Percentiles rank a stretch among this genome's conserved stretches.
Conservation (phyloP, 1,140 invertebrate genomes). For the Pseudomyrmex flavicornis region DNA sequence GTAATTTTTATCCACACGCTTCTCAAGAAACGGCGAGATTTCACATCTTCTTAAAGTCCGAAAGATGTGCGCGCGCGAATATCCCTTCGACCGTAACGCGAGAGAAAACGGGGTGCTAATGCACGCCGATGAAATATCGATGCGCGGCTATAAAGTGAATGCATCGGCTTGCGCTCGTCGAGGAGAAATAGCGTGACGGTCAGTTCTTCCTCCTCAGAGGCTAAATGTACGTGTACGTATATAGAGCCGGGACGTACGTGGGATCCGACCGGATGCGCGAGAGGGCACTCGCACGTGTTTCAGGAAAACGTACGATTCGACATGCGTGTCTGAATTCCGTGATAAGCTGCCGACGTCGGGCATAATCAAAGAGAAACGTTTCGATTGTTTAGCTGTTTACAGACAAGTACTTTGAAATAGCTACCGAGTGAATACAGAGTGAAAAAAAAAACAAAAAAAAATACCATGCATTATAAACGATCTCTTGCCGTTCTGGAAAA, state of each 20-base stretch:
- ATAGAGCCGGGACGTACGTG: conserved; percentile 21
- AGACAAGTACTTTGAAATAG: not conserved
- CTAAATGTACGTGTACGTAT: conserved; percentile 22
- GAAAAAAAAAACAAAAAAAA: no score
- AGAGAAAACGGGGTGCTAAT: conserved; percentile 55
- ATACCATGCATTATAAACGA: no score
- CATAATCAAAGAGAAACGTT: conserved; percentile 36
- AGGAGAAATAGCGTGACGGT: conserved; percentile 48
- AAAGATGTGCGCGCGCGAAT: conserved; percentile 9
- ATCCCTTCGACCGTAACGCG: conserved; percentile 12
- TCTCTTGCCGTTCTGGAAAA: no score
- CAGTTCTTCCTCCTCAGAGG: conserved; percentile 29
- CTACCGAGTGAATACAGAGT: no score
- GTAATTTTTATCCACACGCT: no score
- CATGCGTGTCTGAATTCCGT: conserved; percentile 53
- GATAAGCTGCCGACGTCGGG: conserved; percentile 43
- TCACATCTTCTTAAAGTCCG: conserved; percentile 27
- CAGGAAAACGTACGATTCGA: conserved; percentile 47
- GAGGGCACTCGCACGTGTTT: conserved; percentile 19
- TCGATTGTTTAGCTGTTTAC: conserved; percentile 26
- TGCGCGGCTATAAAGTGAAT: conserved; percentile 62
- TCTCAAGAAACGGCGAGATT: not conserved
- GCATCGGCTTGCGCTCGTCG: not conserved
- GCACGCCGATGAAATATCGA: conserved; percentile 66
- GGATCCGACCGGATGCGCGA: conserved; percentile 33